Evolutionary conservation across 2,888 invertebrate species (phyloP), one percentile per base, ranked within the genome.

Genomic region (Thymelicus acteon): DNA sequence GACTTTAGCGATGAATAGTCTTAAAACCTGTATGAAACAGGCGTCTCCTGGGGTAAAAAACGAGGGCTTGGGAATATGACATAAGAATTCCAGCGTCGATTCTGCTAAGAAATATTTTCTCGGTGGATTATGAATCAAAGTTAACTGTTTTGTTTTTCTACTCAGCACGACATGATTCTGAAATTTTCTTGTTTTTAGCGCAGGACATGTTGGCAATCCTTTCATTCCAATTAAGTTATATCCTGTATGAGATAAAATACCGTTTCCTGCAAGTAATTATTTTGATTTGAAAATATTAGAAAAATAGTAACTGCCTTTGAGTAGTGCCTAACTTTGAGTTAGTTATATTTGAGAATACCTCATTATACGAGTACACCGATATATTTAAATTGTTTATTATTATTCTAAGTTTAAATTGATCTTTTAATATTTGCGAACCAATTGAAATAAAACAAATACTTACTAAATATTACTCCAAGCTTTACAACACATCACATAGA

Each of bases 41-140:
- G 75, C 72, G 67, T 69, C 70, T 52, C 40, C 37, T 13, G 60
- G 69, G 65, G 72, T 60, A 73, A 77, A 77, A 76, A 76, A 77
- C 73, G 72, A 40, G n/a, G 37, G 60, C 71, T 75, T 72, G 71
- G 73, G 72, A 73, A 76, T 75, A 77, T 77, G 78, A 75, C 76
- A 77, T 74, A 78, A 76, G 77, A 77, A 77, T 78, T 74, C 74
- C 64, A 60, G 60, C 19, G 10, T 15, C 60, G 60, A 65, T 60
- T 71, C 71, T 72, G 73, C 75, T 74, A 74, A 74, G 69, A 72
- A 71, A 72, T 71, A 70, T 65, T 71, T 71, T 47, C 73, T 72
- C 66, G 60, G 65, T 12, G 65, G 64, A 65, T 65, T 71, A 71
- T 71, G 70, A 71, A 71, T 71, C 70, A 65, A 71, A 19, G 10